Evolutionary conservation across 1,140 invertebrate genomes (phyloP), one percentile per base, ranked within the genome.

Genomic region (Drosophila lacteicornis): DNA sequence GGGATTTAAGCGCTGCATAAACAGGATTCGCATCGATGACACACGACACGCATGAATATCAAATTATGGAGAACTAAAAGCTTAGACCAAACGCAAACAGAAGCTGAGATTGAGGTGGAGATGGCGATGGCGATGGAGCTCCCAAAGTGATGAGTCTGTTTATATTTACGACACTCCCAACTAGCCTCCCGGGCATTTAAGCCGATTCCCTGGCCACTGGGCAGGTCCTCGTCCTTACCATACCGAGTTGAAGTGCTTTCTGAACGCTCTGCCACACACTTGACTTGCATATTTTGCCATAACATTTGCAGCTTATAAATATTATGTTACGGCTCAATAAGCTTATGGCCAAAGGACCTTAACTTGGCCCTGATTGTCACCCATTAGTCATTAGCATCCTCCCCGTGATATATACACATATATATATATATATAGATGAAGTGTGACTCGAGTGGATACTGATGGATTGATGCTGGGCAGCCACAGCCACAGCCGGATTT

Each of bases 271-370:
- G 8, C 17, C 49, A 69, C 63, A 55, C 67, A 70, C 67, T 70
- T 70, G 67, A 70, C 67, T 61, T 70, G 75, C 65, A 78, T 78
- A 69, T 78, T 78, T 78, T 70, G 56, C 49, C 63, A 61, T 61
- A 67, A 47, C 45, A 47, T 61, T 73, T 59, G 38, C 49, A 49
- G 79, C 78, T 74, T 76, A 88, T 88, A 81, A 90, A 90, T 88
- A 84, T 90, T 84, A 84, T 84, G 80, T 88, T 90, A 84, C 81
- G 74, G 68, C 84, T 88, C 83, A 88, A 84, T 80, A 56, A 49
- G 80, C 84, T 83, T 80, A 83, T 65, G 60, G 46, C 42, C 38
- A 22, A 53, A 62, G 57, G 56, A 68, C 9, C 51, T 22, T 22
- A 57, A 19, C 53, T 65, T 61, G 36, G 47, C 59, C 50, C 45